These are phyloP conservation scores for Poecile montanus DNA, from an alignment of 2,797 vertebrate species.

Conservation along the genomic window DNA sequence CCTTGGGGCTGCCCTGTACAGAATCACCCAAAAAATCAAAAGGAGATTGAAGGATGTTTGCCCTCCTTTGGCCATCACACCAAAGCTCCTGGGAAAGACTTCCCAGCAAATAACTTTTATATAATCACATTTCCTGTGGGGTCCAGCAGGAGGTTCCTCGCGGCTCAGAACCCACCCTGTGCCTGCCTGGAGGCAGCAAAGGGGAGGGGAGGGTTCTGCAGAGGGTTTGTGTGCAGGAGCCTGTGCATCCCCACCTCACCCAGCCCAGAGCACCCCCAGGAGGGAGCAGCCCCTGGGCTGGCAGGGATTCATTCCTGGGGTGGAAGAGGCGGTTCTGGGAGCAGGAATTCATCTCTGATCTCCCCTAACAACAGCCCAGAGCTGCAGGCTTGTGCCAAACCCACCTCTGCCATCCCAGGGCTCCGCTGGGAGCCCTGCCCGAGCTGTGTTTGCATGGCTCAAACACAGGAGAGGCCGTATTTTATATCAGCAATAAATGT, in stretches of 20 bases:
- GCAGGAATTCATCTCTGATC: neutral
- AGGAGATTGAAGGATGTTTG: neutral
- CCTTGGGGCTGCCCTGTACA: neutral
- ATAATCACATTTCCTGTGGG: fast-evolving
- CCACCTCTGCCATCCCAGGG: neutral
- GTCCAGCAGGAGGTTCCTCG: fast-evolving
- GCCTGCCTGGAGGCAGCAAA: neutral
- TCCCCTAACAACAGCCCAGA: fast-evolving
- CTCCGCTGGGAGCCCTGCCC: neutral
- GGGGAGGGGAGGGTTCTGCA: neutral
- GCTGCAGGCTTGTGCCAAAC: neutral
- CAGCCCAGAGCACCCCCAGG: neutral
- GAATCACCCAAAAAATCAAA: neutral
- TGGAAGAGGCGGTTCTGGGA: neutral
- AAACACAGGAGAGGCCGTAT: neutral
- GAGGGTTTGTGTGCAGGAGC: neutral
- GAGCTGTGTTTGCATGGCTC: neutral
- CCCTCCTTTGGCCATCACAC: neutral
- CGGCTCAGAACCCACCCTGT: neutral
- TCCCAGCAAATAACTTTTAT: neutral
- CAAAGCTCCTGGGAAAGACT: neutral
- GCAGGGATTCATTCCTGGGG: neutral
- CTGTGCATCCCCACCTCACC: neutral
- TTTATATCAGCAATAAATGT: constrained; percentile 12
- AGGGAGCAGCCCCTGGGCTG: neutral